Evolutionary conservation across 2,797 vertebrate species (phyloP).

Genomic region (Hippopotamyrus pictus): DNA sequence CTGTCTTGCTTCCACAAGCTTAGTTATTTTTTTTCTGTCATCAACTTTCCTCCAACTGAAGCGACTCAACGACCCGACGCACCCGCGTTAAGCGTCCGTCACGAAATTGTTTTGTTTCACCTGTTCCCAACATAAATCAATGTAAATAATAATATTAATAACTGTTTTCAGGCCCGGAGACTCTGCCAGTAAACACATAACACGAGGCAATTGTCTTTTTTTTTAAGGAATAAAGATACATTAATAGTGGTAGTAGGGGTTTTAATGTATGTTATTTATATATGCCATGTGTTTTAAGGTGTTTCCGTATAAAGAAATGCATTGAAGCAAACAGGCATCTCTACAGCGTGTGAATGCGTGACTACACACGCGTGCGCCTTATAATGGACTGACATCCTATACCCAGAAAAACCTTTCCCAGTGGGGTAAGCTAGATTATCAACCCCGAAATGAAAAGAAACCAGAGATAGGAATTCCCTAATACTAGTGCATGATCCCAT

Average conservation of each 20-base stretch:
- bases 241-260: not conserved
- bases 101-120: not conserved
- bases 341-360: not conserved
- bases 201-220: not conserved
- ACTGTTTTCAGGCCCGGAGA: not conserved
- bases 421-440: not conserved
- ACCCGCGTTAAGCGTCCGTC: not conserved
- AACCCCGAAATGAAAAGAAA: not conserved
- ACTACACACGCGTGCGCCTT: not conserved
- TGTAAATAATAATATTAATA: not conserved
- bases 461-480: not conserved
- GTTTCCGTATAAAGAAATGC: not conserved
- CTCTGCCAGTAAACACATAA: not conserved
- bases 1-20: not conserved
- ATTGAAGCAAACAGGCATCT: not conserved
- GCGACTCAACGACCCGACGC: not conserved
- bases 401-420: not conserved
- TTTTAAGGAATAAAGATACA: not conserved
- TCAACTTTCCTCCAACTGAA: not conserved
- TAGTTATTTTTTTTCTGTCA: not conserved
- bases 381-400: not conserved
- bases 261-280: not conserved
- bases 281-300: not conserved
- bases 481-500: not conserved
- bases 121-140: not conserved